Base-by-base conservation (phyloP, 1,140 invertebrate species). In the Maconellicoccus hirsutus region DNA sequence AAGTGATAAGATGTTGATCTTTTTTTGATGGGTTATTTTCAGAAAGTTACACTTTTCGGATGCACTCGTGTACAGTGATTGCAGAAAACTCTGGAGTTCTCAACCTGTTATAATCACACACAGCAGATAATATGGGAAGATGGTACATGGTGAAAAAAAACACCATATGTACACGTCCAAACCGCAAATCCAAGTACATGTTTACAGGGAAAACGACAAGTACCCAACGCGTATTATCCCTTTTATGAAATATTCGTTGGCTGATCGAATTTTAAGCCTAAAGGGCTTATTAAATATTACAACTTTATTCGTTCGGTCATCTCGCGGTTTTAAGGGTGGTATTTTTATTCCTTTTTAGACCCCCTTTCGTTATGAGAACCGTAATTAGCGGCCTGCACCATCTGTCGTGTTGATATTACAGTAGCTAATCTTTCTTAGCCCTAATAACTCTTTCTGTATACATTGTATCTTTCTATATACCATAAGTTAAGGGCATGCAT, bases 281-380 rank as follows among this genome's bases (percentile, higher is more conserved):
- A 66, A 66, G 61, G 61, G 61, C 61, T 66, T 66, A 66, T 66
- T 66, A 66, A 66, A 66, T 66, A 66, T 66, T 66, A 66, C 61
- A 66, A 66, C 61, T 66, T 66, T 22, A 66, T 66, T 66, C 61
- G 61, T 66, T 66, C 61, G 61, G 61, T 66, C 61, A 66, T 66
- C 42, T 66, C 61, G 61, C 61, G 61, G 61, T 66, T 66, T 66
- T 26, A 66, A 66, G 61, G 61, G 61, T 66, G 61, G 61, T 25
- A 66, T 23, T 66, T 66, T 66, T 66, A 66, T 66, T 23, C 42
- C 42, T 52, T 52, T 52, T 52, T 2, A 23, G 16, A 66, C 61
- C 61, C 61, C 61, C 22, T 22, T 66, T 16, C 25, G 61, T 6
- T 25, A 66, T 66, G 61, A 66, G 61, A 66, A 66, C 19, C 25